A percentile compares a stretch with the other conserved stretches of the same genome.
Evolutionary conservation across 35 echinoderm and acorn worm genomes (phyloP).

Genomic region (Ophioderma brevispina): DNA sequence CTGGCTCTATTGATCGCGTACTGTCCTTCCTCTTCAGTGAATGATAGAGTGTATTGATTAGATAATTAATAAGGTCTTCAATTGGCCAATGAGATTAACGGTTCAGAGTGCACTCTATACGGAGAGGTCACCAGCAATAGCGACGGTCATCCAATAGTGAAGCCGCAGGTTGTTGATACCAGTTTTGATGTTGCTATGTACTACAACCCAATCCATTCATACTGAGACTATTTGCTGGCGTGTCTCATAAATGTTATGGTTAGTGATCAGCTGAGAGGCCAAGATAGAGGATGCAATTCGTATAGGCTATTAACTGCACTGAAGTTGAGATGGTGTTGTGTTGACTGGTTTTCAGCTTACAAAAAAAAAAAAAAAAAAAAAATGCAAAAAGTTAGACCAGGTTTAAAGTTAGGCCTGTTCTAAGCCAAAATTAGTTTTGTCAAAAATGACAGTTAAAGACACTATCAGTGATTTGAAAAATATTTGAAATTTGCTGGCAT

Average conservation of each 20-base stretch:
- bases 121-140: constrained; percentile 10
- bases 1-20: no score
- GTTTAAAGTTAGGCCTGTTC: no score
- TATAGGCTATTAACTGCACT: neutral
- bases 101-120: neutral
- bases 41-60: no score
- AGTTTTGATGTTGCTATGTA: constrained; percentile 62
- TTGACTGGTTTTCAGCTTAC: neutral
- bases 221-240: neutral
- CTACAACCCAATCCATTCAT: constrained; percentile 7
- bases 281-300: neutral
- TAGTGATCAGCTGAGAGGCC: constrained; percentile 20
- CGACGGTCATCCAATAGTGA: constrained; percentile 48
- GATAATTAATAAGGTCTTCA: neutral
- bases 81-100: neutral
- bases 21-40: no score
- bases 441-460: no score
- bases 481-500: no score
- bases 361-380: no score
- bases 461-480: no score
- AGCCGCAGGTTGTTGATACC: constrained; percentile 47
- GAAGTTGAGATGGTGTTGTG: no score
- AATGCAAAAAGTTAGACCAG: no score
- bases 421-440: no score
- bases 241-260: constrained; percentile 6